Percentiles rank a stretch among this genome's conserved stretches.
These are phyloP conservation scores for Pristionchus fissidentatus DNA, from an alignment of 2,888 invertebrate genomes.

Conservation along the genomic window DNA sequence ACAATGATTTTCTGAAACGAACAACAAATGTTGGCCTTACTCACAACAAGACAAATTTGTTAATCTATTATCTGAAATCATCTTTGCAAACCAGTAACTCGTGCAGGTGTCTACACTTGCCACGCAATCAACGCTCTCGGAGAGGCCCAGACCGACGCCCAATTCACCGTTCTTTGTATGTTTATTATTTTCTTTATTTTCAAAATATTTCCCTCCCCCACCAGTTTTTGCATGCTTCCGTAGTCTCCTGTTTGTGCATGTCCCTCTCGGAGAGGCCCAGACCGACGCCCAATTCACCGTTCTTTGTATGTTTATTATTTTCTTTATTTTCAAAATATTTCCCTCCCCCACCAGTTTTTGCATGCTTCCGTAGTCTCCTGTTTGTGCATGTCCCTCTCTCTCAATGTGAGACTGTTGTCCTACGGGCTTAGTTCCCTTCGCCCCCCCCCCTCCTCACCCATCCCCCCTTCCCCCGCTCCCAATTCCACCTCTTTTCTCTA, in stretches of 20 bases:
- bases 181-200: constrained; percentile 34
- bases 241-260: too few species aligned
- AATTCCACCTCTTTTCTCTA: neutral
- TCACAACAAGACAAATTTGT: constrained; percentile 86
- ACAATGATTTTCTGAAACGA: constrained; percentile 80
- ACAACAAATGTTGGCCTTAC: too few species aligned
- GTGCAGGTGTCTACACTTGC: constrained; percentile 60
- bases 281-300: too few species aligned
- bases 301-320: too few species aligned
- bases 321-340: neutral
- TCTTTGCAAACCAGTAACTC: neutral
- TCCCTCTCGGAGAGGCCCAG: neutral
- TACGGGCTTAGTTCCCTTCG: neutral
- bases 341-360: neutral
- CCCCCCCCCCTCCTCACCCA: neutral
- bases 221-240: too few species aligned
- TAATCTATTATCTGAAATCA: constrained; percentile 81
- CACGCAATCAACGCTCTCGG: constrained; percentile 71
- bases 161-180: constrained; percentile 69
- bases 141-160: constrained; percentile 64
- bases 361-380: constrained; percentile 3
- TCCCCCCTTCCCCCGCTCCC: neutral
- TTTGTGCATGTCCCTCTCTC: constrained; percentile 5
- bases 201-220: neutral
- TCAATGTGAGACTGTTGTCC: constrained; percentile 23